phyloP scores from a whole-genome alignment of 2,888 invertebrate genomes.

The Sycophila texana region DNA sequence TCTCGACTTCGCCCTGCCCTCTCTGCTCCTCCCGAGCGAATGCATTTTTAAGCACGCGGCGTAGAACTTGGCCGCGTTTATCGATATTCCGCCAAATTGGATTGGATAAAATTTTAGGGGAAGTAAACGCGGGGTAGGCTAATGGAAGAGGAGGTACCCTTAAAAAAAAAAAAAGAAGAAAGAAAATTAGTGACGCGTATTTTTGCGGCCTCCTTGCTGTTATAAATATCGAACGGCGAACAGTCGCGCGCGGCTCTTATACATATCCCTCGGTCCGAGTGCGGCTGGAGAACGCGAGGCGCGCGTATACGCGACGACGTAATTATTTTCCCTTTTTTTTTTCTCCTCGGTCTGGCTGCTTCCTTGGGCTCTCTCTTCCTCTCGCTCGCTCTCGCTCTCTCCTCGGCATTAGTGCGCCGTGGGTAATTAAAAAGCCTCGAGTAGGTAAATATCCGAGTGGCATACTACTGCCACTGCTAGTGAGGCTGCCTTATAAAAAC shows the following conservation, averaged over 20 bases:
- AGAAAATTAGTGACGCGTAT: background rate
- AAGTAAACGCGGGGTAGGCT: background rate
- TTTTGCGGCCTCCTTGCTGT: conserved; percentile 36
- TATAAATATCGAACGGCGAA: conserved; percentile 36
- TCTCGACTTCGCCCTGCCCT: conserved; percentile 57
- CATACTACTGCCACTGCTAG: conserved; percentile 63
- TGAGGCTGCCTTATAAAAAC: conserved; percentile 61
- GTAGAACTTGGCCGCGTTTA: conserved; percentile 35
- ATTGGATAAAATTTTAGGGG: background rate
- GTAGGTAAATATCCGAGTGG: conserved; percentile 75
- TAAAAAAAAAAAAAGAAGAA: conserved; percentile 14
- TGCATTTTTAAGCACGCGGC: conserved; percentile 58
- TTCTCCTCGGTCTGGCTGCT: conserved; percentile 22
- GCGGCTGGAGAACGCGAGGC: conserved; percentile 53
- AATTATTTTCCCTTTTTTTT: conserved; percentile 60
- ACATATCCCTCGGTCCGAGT: conserved; percentile 56
- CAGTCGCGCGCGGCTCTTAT: conserved; percentile 48
- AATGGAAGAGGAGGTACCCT: background rate
- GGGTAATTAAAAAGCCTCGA: conserved; percentile 75
- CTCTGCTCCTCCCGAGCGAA: conserved; percentile 58
- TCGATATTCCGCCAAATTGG: background rate
- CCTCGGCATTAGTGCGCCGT: conserved; percentile 58
- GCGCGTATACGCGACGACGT: conserved; percentile 57
- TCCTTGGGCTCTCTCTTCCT: conserved; percentile 10
- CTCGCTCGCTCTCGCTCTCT: conserved; percentile 2